phyloP scores from a whole-genome alignment of 2,113 vertebrate genomes.

The Hippocampus zosterae region DNA sequence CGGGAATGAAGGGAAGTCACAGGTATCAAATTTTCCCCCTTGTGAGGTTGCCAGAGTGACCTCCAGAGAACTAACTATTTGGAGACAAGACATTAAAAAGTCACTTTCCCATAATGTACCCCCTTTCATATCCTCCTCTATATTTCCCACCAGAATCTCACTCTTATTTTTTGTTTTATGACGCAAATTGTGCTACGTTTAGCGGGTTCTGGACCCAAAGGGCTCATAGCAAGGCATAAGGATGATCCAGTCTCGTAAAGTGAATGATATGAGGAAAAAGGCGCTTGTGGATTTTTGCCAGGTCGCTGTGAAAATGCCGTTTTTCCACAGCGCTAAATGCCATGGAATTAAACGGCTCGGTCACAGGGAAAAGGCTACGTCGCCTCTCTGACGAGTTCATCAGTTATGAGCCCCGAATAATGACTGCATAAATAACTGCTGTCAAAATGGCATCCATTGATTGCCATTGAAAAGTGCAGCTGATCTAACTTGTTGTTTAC shows the following conservation, averaged over 20 bases:
- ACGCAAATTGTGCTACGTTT: background rate
- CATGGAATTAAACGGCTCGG: background rate
- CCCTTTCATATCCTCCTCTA: conserved; percentile 29
- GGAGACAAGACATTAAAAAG: background rate
- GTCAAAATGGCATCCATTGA: background rate
- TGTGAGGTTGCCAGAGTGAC: too few relatives aligned
- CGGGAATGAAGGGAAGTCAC: too few relatives aligned
- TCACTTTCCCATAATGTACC: background rate
- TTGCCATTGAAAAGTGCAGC: background rate
- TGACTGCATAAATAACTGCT: background rate
- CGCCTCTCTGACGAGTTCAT: background rate
- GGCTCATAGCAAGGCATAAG: background rate
- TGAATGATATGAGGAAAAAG: background rate
- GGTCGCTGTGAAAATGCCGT: background rate
- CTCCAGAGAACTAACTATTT: background rate
- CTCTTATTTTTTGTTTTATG: conserved; percentile 2
- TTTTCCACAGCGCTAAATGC: background rate
- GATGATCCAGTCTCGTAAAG: background rate
- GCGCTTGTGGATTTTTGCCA: background rate
- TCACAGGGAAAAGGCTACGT: background rate
- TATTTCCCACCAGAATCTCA: background rate
- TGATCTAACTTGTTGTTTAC: background rate
- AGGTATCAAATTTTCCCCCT: too few relatives aligned
- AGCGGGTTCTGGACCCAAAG: background rate
- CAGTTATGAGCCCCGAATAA: background rate